Evolutionary conservation across 2,797 vertebrate genomes (phyloP), one percentile per base, ranked within the genome.

Genomic region (Selene dorsalis): DNA sequence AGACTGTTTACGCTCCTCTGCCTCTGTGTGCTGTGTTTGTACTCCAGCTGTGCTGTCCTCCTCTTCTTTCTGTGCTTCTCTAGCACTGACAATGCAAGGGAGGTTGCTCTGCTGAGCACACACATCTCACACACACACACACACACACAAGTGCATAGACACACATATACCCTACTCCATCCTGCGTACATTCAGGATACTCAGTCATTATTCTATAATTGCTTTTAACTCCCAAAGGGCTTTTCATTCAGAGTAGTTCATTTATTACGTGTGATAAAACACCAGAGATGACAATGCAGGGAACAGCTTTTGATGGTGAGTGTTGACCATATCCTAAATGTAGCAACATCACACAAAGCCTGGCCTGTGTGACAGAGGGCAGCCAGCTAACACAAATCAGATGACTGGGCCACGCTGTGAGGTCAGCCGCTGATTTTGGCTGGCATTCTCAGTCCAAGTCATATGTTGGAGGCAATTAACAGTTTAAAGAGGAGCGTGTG

Each of bases 321-420:
- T 18, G 43, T 26, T 66, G 77, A 50, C 56, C 45, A 43, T 38
- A 53, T 69, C 71, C 71, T 76, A 62, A 67, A 74, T 84, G 85
- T 82, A 75, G 74, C 76, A 69, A 55, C 72, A 61, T 65, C 56
- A 57, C 82, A 86, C 84, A 85, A 79, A 79, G 84, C 87, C 87
- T 79, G 83, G 87, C 78, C 85, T 88, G 84, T 91, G 88, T 90
- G 87, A 84, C 56, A 52, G 80, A 85, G 87, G 87, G 84, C 91
- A 88, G 87, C 84, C 78, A 87, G 89, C 87, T 90, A 92, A 93
- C 90, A 83, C 80, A 73, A 88, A 88, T 92, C 91, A 90, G 86
- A 87, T 92, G 91, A 91, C 91, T 81, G 85, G 89, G 82, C 80
- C 86, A 84, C 38, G 56, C 83, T 85, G 82, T 69, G 85, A 91